Evolutionary conservation across 2,888 invertebrate genomes (phyloP), one percentile per base, ranked within the genome.

Genomic region (Malthinus seriepunctatus): DNA sequence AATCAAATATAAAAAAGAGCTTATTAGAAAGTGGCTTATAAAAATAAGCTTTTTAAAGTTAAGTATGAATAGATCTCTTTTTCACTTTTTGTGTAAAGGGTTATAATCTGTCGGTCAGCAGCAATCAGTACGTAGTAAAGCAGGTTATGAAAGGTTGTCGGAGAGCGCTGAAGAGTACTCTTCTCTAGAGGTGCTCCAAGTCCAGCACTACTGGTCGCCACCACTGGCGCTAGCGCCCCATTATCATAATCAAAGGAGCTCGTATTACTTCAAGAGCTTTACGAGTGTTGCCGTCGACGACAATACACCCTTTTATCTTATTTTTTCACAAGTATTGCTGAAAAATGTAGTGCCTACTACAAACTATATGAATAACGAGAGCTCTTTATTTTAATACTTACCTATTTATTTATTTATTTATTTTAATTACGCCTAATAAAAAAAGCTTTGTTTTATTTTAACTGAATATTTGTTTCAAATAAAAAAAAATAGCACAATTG

Each of bases 91-190:
- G 49, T 46, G 49, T 49, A 69, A 69, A 68, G 67, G 69, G 68
- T 68, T 69, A 68, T 69, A 69, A 69, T 67, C 69, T 69, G 68
- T 69, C 69, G 70, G 70, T 70, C 70, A 70, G 70, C 68, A 61
- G 65, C 64, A 65, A 67, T 66, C 64, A 65, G 55, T 52, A 52
- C 56, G 54, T 56, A 63, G 58, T 56, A 63, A 64, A 58, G 57
- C 59, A 63, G 60, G 65, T 65, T 63, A 63, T 67, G 65, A 67
- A 67, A 67, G 67, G 63, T 63, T 61, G 60, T 62, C 53, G 60
- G 53, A 63, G 66, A 64, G 63, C 64, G 59, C 59, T 65, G 63
- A 62, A 62, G 61, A 66, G 65, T 61, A 48, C 67, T 67, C 64
- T 55, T 56, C 46, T 62, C 51, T 60, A 65, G 65, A 59, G 59